Evolutionary conservation across 64 coral and sea anemone genomes (phyloP), one percentile per base, ranked within the genome.

Genomic region (Acropora tenuis): DNA sequence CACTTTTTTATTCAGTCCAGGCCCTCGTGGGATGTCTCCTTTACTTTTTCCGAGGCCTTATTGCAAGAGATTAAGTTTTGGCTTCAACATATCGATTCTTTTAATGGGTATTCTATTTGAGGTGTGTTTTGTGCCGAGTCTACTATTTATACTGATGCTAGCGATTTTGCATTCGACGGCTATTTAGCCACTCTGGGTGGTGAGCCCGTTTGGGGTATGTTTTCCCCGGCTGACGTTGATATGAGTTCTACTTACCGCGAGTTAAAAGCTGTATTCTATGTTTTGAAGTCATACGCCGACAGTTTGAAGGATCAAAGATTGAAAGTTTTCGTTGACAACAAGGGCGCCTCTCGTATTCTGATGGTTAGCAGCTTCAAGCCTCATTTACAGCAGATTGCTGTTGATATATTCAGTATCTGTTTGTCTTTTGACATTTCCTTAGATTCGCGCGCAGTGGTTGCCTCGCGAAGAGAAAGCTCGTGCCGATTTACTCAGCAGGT

Each of bases 401-500:
- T 92, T 59, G 53, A 92, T 20, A 72, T 78, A 12, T 46, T 86
- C 16, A 86, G 61, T 65, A 61, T 91, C 20, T 91, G 90, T 91
- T 84, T 91, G 13, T 41, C 49, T 73, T 91, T 91, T 53, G 19
- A 72, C 67, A 60, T 91, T 74, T 83, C 89, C 20, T 77, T 91
- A 30, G 80, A 77, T 15, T 69, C n/a, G n/a, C n/a, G n/a, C 80
- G 15, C 69, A 83, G 58, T 89, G 86, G 80, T 49, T 93, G 55
- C 84, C 44, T 16, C 49, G 81, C 41, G 55, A 63, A 43, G 86
- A 88, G 79, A 93, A 93, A 48, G 92, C 55, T 75, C 77, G 78
- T 58, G 92, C 92, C 69, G 84, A 93, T 74, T 57, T 88, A 43
- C 91, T 88, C 50, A 88, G 91, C 78, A 80, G 91, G 85, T 93